Base-by-base conservation (phyloP, 2,113 vertebrate species). In the Prinia subflava region DNA sequence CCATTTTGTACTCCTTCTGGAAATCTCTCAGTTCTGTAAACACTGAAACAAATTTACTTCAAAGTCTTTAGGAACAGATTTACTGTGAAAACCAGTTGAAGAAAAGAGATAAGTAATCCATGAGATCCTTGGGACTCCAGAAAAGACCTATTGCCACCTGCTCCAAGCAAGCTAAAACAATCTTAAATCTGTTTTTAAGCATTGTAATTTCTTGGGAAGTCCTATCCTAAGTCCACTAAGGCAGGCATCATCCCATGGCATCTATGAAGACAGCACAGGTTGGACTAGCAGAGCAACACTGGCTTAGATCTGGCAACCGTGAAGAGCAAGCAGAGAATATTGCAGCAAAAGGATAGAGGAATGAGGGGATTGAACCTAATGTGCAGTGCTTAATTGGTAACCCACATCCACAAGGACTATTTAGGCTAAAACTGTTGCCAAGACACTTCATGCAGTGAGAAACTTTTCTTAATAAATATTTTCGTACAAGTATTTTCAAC, bases 221-320 rank as follows among this genome's bases (percentile, higher is more conserved):
- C 27, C 11, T 52, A 12, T 5, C 8, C 12, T 7, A 0, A 3
- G 0, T 2, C 5, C 12, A 11, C 4, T 9, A 15, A 13, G 4
- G 13, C 3, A 7, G n/a, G 24, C 2, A 3, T 37, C 7, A 28
- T 4, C 11, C 25, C 16, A 8, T 1, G 7, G 8, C 3, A 5
- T 35, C 21, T 2, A 0, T 30, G 31, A 24, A 25, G 30, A 5
- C 19, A 39, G 4, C 7, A 59, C 3, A 47, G 20, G 33, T 20
- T 9, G 7, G 44, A 86, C 46, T 19, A 17, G 25, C 21, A 86
- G n/a, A 74, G 22, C 0, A 5, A 9, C 27, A 11, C 16, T 27
- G 27, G 13, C 20, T 76, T 42, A 55, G 19, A 23, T 31, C 10
- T 33, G 2, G 1, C 28, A 71, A 16, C 0, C 0, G 5, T 42